Conservation (phyloP, 2,888 invertebrate species). For the Spialia ferax region DNA sequence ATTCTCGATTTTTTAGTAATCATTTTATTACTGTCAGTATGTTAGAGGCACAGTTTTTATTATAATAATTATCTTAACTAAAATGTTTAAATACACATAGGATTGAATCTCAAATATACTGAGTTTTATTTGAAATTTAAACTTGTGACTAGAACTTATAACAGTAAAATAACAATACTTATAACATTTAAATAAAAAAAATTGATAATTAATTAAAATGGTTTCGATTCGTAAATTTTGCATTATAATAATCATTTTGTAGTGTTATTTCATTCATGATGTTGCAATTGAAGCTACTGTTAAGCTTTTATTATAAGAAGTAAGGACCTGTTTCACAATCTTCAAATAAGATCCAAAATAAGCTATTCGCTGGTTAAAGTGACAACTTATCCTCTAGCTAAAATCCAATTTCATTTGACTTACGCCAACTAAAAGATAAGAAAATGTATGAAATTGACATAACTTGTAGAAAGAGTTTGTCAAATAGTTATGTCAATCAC, state of each 20-base stretch:
- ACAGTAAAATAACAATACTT: constrained; percentile 62
- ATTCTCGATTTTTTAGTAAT: too few relatives aligned
- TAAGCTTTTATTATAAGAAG: not conserved
- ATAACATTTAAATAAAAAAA: constrained; percentile 51
- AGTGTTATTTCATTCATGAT: constrained; percentile 7
- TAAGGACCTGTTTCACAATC: too few relatives aligned
- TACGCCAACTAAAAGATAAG: too few relatives aligned
- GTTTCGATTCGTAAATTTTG: constrained; percentile 30
- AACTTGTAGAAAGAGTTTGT: too few relatives aligned
- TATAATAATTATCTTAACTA: constrained; percentile 61
- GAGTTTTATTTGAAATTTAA: constrained; percentile 50
- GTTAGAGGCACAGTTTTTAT: constrained; percentile 72
- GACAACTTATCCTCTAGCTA: too few relatives aligned
- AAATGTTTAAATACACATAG: constrained; percentile 58
- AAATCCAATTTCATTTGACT: too few relatives aligned
- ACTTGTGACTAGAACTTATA: constrained; percentile 56
- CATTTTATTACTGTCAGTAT: constrained; percentile 72
- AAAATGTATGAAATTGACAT: too few relatives aligned
- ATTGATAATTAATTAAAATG: constrained; percentile 35
- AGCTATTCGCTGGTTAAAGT: too few relatives aligned
- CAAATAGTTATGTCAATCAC: too few relatives aligned
- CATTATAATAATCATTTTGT: not conserved
- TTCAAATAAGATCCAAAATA: too few relatives aligned
- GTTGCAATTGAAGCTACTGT: not conserved
- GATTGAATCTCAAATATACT: constrained; percentile 67